Evolutionary conservation across 2,113 vertebrate genomes (phyloP), one percentile per base, ranked within the genome.

Genomic region (Passerina amoena): DNA sequence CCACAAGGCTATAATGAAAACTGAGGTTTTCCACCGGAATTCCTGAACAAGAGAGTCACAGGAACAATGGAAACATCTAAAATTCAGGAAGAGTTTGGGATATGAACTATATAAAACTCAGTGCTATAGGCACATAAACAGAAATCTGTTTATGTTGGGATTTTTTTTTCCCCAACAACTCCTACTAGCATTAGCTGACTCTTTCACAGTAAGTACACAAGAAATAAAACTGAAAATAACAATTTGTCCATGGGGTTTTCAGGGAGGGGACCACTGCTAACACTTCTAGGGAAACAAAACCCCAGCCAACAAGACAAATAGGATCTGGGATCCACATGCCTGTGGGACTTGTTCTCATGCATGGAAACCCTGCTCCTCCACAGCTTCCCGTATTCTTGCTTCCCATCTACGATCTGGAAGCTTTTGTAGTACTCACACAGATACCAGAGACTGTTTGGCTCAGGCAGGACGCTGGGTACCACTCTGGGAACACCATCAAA

Each of bases 391-490:
- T 44, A 60, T n/a, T 45, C 30, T 60, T 60, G 24, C 68, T 83
- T 65, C n/a, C 24, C 68, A 16, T 37, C 50, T 33, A 31, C 10
- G 18, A 59, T 19, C 40, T 69, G 56, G 13, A 69, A 72, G 40
- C 5, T 47, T 60, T 14, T 51, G 21, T 5, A 56, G 37, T 3
- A 64, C 16, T 11, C 59, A 56, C 24, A 45, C 0, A 18, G 9
- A 0, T 17, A 45, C 37, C 0, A 0, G 21, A 63, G 8, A 27
- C 35, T 33, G 11, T 16, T 42, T 35, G 57, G 45, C 37, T 81
- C 22, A 61, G n/a, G 35, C 33, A 65, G 56, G 10, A 91, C 45
- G 28, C 30, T 2, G 2, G 31, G 28, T 30, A 80, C 10, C 1
- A 11, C 48, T 61, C 24, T 25, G 17, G 31, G 17, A 78, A 31